A percentile compares a stretch with the other conserved stretches of the same genome.
phyloP scores from a whole-genome alignment of 2,888 invertebrate genomes.

The Theretra japonica region DNA sequence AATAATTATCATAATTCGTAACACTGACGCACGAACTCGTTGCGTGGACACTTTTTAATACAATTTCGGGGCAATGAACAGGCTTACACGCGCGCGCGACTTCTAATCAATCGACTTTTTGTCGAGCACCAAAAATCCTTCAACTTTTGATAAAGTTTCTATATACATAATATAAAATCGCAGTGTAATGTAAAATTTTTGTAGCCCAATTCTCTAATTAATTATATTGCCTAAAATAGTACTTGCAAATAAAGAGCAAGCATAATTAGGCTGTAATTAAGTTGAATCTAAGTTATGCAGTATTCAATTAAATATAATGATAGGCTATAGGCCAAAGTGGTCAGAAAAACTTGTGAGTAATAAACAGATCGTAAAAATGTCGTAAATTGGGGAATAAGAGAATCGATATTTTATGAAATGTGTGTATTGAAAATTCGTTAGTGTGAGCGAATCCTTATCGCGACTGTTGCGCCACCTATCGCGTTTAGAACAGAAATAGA shows the following conservation, averaged over 20 bases:
- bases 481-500: constrained; percentile 14
- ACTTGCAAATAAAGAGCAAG: no score
- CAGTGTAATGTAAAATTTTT: no score
- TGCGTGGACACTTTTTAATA: constrained; percentile 20
- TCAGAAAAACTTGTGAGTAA: no score
- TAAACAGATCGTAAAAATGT: constrained; percentile 12
- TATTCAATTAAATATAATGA: not conserved
- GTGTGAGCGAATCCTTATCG: not conserved
- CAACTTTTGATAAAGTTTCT: no score
- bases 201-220: no score
- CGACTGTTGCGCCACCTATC: constrained; percentile 15
- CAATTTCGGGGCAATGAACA: not conserved
- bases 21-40: constrained; percentile 10
- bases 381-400: not conserved
- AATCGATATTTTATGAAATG: not conserved
- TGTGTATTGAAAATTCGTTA: not conserved
- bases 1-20: constrained; percentile 24
- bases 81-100: not conserved
- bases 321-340: not conserved
- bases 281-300: not conserved
- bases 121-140: not conserved
- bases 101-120: not conserved
- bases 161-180: no score
- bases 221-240: no score
- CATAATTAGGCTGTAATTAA: not conserved